phyloP scores from a whole-genome alignment of 2,888 invertebrate genomes.

The Automeris io region DNA sequence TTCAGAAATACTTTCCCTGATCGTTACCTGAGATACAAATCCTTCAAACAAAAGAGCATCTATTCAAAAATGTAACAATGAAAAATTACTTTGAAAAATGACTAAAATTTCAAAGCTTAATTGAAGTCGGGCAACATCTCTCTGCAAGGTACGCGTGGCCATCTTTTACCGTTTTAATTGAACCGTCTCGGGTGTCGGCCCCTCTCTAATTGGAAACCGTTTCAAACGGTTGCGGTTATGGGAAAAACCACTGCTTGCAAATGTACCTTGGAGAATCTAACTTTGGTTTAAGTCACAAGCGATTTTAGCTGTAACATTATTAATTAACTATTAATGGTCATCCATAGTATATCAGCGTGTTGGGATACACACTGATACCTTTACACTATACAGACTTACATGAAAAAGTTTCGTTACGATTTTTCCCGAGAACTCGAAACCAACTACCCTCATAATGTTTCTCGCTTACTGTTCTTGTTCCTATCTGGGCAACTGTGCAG shows the following conservation, averaged over 20 bases:
- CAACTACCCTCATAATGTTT: too few relatives aligned
- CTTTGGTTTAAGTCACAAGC: neutral
- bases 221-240: conserved; percentile 18
- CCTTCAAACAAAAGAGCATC: neutral
- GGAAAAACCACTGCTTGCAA: conserved; percentile 2
- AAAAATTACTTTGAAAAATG: conserved; percentile 1
- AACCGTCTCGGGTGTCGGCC: conserved; percentile 19
- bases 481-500: too few relatives aligned
- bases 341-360: too few relatives aligned
- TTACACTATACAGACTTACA: too few relatives aligned
- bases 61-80: neutral
- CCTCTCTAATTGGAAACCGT: conserved; percentile 28
- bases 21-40: neutral
- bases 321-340: too few relatives aligned
- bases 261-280: neutral
- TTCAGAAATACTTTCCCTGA: too few relatives aligned
- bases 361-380: too few relatives aligned
- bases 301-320: too few relatives aligned
- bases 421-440: too few relatives aligned
- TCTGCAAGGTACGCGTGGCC: conserved; percentile 6
- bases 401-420: too few relatives aligned
- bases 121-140: conserved; percentile 14
- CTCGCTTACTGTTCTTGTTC: too few relatives aligned
- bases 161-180: conserved; percentile 23
- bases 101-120: conserved; percentile 10